These are phyloP conservation scores for Siderastrea radians DNA, from an alignment of 92 coral and sea anemone genomes.

Conservation along the genomic window DNA sequence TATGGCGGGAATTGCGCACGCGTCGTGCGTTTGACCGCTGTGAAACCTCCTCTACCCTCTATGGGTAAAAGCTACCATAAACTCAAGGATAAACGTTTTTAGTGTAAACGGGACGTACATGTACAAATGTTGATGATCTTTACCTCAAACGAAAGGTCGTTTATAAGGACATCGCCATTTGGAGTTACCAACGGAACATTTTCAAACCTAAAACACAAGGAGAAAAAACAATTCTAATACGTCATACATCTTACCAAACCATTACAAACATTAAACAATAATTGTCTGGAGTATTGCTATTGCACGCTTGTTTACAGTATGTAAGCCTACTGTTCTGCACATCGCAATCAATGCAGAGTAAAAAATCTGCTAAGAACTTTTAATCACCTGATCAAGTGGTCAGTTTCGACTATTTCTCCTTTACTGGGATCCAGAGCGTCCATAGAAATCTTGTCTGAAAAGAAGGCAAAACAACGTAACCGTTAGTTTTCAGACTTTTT, in stretches of 20 bases:
- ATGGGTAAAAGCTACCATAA: too few species aligned
- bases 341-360: too few species aligned
- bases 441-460: constrained; percentile 61
- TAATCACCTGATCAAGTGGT: constrained; percentile 90
- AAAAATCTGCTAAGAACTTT: background rate
- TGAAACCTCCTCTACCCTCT: too few species aligned
- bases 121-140: background rate
- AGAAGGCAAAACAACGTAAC: background rate
- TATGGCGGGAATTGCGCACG: too few species aligned
- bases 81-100: background rate
- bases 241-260: too few species aligned
- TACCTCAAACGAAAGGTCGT: constrained; percentile 92
- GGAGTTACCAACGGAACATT: constrained; percentile 97
- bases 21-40: too few species aligned
- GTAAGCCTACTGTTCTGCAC: too few species aligned
- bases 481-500: too few species aligned
- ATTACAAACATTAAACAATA: background rate
- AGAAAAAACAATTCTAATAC: too few species aligned
- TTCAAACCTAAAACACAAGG: constrained; percentile 80
- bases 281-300: background rate
- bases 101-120: background rate
- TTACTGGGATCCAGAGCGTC: constrained; percentile 69
- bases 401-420: constrained; percentile 87
- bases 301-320: too few species aligned
- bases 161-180: constrained; percentile 93